Percentiles rank a stretch among this genome's conserved stretches.
Conservation (phyloP, 2,797 vertebrate genomes). For the Steatocranus sp. region DNA sequence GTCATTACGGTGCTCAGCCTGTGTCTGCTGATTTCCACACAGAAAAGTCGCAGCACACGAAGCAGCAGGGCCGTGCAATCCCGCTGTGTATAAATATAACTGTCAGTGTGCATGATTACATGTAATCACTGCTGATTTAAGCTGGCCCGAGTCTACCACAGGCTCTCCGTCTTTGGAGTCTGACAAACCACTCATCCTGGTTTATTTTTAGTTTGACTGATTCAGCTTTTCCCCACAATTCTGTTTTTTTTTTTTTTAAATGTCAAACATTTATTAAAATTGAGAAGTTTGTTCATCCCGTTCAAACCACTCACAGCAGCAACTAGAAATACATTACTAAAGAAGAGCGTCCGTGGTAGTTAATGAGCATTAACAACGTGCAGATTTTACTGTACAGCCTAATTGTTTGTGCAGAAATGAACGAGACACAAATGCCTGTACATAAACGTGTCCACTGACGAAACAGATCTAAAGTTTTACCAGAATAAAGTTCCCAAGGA, state of each 20-base stretch:
- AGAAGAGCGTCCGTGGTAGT: background rate
- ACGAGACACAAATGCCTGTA: accelerated
- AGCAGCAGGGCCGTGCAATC: background rate
- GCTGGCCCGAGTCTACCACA: background rate
- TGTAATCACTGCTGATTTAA: conserved; percentile 7
- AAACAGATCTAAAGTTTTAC: background rate
- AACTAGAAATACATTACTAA: background rate
- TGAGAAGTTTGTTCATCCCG: background rate
- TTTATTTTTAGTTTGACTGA: background rate
- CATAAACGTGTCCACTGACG: background rate
- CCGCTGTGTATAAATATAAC: conserved; percentile 7
- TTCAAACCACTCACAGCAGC: background rate
- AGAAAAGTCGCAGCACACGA: background rate
- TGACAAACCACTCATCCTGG: background rate
- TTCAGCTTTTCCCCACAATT: background rate
- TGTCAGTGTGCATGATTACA: conserved; percentile 9
- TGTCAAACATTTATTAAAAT: background rate
- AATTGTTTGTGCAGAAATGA: background rate
- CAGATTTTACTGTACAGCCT: too few species aligned
- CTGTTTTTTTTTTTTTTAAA: background rate
- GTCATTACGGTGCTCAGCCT: background rate
- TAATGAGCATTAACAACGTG: background rate
- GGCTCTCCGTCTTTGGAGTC: background rate
- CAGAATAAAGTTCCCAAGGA: background rate
- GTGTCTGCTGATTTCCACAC: background rate